Evolutionary conservation across 2,888 invertebrate species (phyloP), one percentile per base, ranked within the genome.

Genomic region (Drosophila acutilabella): DNA sequence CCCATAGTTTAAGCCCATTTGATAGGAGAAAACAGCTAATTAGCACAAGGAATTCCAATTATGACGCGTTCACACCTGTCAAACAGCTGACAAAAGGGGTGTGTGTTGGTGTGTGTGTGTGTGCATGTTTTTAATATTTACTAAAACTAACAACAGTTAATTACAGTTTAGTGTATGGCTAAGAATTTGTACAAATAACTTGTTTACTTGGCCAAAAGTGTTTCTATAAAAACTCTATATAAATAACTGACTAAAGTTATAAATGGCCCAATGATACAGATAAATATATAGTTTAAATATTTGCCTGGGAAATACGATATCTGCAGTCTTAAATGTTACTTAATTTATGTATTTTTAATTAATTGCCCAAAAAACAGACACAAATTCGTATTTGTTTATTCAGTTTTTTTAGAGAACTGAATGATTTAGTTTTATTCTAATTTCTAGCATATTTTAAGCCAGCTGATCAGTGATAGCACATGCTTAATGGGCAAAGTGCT

Each of bases 161-260:
- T 14, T 23, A 16, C 48, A 11, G 30, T 11, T 48, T 33, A 18
- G 6, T 4, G 40, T 2, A 30, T 13, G 26, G 10, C 8, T 10
- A 38, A 20, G 36, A 51, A 40, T 52, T 23, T 54, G 33, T 18
- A 6, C 41, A 53, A 53, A 53, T 53, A 53, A 30, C 26, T 53
- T 41, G 6, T 4, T 40, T 38, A 23, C 4, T 40, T 40, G 7
- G 18, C 10, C 41, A 16, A 42, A 42, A 16, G 41, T 16, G 16
- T 42, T n/a, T 45, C 11, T 48, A 14, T 14, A 2, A 30, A 30
- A 30, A 8, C 0, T 16, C 4, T 30, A 30, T 26, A 26, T 26
- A 26, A 47, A 30, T 30, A 11, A 48, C 30, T 30, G 45, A 45
- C n/a, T 45, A 45, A 26, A 8, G 30, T 30, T 30, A 30, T 30